These are phyloP conservation scores for Magallana nippona DNA, from an alignment of 2,888 invertebrate genomes.

Conservation along the genomic window DNA sequence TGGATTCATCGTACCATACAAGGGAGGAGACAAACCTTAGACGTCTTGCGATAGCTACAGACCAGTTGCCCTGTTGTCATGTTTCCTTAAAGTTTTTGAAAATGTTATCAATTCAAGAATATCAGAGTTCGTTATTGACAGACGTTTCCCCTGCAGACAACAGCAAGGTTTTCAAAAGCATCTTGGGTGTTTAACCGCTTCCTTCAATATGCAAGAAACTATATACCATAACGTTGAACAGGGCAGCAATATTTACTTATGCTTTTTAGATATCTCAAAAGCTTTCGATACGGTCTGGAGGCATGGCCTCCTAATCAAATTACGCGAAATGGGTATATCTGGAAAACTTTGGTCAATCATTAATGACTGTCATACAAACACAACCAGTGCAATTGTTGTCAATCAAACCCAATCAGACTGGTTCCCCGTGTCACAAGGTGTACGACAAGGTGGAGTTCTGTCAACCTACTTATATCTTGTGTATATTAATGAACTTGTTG, in stretches of 20 bases:
- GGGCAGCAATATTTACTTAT: constrained; percentile 15
- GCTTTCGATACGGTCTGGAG: constrained; percentile 43
- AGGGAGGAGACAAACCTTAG: no score
- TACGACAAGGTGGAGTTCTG: constrained; percentile 36
- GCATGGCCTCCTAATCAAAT: constrained; percentile 35
- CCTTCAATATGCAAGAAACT: constrained; percentile 39
- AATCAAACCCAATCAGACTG: neutral
- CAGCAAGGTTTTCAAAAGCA: constrained; percentile 32
- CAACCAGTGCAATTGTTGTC: constrained; percentile 30
- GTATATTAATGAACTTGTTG: constrained; percentile 33
- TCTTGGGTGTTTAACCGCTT: constrained; percentile 4
- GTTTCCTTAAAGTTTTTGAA: neutral
- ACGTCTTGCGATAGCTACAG: no score
- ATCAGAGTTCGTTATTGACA: neutral
- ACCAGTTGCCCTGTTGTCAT: no score
- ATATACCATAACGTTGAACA: constrained; percentile 42
- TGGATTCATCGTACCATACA: no score
- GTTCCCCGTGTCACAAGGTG: constrained; percentile 36
- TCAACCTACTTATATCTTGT: constrained; percentile 34
- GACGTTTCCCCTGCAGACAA: neutral
- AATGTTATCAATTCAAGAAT: constrained; percentile 8
- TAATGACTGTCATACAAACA: constrained; percentile 27
- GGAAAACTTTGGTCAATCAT: constrained; percentile 32
- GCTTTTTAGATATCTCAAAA: constrained; percentile 33
- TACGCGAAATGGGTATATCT: constrained; percentile 1